phyloP scores from a whole-genome alignment of 2,797 vertebrate genomes.

The Pithecia hirsuta region DNA sequence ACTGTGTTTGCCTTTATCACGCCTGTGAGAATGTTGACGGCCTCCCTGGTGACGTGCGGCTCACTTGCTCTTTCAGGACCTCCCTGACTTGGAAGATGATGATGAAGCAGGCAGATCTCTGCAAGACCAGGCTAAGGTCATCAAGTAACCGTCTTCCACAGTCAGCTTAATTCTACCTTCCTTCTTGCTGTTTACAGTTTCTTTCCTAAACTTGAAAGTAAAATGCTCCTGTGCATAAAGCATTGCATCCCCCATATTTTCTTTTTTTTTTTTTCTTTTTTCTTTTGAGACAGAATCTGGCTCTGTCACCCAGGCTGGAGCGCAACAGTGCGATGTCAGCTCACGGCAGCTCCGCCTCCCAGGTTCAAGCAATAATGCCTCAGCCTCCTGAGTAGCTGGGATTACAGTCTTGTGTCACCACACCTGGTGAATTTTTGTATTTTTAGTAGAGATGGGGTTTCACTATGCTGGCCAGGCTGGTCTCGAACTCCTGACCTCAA shows the following conservation, averaged over 20 bases:
- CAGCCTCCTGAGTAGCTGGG: not conserved
- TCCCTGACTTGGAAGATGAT: conserved; percentile 93
- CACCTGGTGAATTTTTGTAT: not conserved
- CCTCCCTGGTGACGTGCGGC: not conserved
- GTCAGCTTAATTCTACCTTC: not conserved
- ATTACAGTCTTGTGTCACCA: not conserved
- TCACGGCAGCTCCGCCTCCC: no score
- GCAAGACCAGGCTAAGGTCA: conserved; percentile 26
- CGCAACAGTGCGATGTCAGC: not conserved
- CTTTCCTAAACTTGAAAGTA: not conserved
- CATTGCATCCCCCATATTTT: not conserved
- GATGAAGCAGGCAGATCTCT: not conserved
- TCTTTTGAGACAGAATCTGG: not conserved
- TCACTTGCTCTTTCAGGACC: conserved; percentile 85
- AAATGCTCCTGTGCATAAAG: not conserved
- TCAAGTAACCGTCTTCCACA: not conserved
- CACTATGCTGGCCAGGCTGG: not conserved
- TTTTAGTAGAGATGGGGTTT: not conserved
- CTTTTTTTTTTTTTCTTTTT: no score
- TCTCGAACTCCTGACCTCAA: not conserved
- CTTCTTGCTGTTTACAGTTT: not conserved
- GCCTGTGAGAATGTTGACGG: accelerated
- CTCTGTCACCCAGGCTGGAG: not conserved
- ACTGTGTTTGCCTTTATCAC: accelerated
- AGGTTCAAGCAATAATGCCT: not conserved